Percentiles rank a stretch among this genome's conserved stretches.
Conservation (phyloP, 2,113 vertebrate genomes). For the Dasyurus viverrinus region DNA sequence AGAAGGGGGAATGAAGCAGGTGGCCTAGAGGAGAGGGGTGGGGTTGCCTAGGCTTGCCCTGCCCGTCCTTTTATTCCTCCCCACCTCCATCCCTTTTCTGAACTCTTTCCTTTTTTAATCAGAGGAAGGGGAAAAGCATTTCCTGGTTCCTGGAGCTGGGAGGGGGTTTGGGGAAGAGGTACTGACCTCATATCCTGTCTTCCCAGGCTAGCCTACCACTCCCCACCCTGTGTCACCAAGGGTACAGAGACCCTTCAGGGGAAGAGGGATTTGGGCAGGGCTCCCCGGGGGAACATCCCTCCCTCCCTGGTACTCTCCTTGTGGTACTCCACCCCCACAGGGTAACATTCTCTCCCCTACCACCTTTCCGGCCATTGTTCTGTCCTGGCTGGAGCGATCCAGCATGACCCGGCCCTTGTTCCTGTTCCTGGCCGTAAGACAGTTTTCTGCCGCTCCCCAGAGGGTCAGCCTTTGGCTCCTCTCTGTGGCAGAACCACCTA, state of each 20-base stretch:
- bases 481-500: not conserved
- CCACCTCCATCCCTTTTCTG: not conserved
- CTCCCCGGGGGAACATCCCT: constrained; percentile 32
- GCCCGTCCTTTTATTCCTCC: not conserved
- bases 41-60: not conserved
- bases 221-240: constrained; percentile 36
- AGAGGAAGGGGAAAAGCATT: constrained; percentile 62
- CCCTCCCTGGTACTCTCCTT: constrained; percentile 45
- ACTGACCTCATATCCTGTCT: constrained; percentile 76
- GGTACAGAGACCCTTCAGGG: not conserved
- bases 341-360: constrained; percentile 21
- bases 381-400: constrained; percentile 67
- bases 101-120: constrained; percentile 50
- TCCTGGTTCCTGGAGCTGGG: not conserved
- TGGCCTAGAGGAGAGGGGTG: constrained; percentile 19
- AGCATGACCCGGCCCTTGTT: constrained; percentile 63
- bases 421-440: constrained; percentile 55
- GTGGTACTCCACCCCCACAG: constrained; percentile 50
- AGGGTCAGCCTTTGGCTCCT: constrained; percentile 16
- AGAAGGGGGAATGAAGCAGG: not conserved
- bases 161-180: constrained; percentile 36
- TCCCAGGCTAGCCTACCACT: constrained; percentile 33
- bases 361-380: constrained; percentile 79
- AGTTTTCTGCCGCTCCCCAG: constrained; percentile 48
- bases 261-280: constrained; percentile 26